phyloP scores from a whole-genome alignment of 2,888 invertebrate genomes.

The Ypsolopha sequella region DNA sequence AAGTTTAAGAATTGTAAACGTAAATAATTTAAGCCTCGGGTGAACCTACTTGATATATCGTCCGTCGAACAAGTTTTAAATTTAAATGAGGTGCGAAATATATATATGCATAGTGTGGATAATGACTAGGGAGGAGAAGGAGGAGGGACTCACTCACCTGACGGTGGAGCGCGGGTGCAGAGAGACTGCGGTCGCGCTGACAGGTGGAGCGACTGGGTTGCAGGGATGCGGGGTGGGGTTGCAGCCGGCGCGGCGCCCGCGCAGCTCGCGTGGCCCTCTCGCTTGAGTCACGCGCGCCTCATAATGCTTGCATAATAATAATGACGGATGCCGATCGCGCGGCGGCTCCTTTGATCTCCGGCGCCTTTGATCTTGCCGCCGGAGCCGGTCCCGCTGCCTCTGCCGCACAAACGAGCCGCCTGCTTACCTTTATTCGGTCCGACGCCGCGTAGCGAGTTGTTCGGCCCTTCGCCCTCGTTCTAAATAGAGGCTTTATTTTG shows the following conservation, averaged over 20 bases:
- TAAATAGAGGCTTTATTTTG: constrained; percentile 67
- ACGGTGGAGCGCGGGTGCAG: constrained; percentile 15
- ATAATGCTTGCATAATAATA: constrained; percentile 72
- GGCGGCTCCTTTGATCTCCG: constrained; percentile 68
- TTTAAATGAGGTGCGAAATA: constrained; percentile 36
- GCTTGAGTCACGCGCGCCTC: constrained; percentile 68
- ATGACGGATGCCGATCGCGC: constrained; percentile 72
- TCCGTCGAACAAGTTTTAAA: constrained; percentile 18
- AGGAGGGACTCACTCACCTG: constrained; percentile 1
- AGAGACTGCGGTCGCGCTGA: constrained; percentile 28
- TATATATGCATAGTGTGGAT: constrained; percentile 26
- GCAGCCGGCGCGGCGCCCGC: constrained; percentile 48
- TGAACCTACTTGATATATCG: constrained; percentile 11
- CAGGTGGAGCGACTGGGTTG: constrained; percentile 36
- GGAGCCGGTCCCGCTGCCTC: constrained; percentile 63
- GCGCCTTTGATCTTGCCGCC: constrained; percentile 66
- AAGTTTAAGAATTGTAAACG: constrained; percentile 17
- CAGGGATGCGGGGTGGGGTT: constrained; percentile 19
- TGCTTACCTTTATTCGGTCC: constrained; percentile 65
- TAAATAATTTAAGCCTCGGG: constrained; percentile 18
- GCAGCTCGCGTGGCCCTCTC: constrained; percentile 66
- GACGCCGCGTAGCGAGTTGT: constrained; percentile 54
- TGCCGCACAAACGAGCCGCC: constrained; percentile 65
- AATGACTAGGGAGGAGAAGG: constrained; percentile 17
- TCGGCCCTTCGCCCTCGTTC: constrained; percentile 65